These are phyloP conservation scores for Meloidogyne exigua DNA, from an alignment of 1,140 invertebrate species.

Conservation along the genomic window DNA sequence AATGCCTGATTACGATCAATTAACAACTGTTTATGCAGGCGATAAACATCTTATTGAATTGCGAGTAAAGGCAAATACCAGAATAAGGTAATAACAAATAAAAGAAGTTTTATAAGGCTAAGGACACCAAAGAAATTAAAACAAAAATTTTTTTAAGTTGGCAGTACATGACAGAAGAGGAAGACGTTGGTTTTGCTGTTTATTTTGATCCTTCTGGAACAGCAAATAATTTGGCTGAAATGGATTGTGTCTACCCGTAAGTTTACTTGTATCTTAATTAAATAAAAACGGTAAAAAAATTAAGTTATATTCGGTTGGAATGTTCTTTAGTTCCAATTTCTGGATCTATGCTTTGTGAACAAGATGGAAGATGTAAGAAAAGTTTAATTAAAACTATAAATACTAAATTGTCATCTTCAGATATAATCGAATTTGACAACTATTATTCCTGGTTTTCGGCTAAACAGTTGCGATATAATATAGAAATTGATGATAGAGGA, in stretches of 20 bases:
- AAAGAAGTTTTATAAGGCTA: neutral
- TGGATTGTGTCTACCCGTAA: conserved; percentile 59
- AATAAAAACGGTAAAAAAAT: neutral
- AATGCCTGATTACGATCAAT: conserved; percentile 62
- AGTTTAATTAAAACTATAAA: neutral
- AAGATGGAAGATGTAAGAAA: conserved; percentile 57
- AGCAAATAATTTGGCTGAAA: conserved; percentile 62
- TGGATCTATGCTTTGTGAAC: conserved; percentile 55
- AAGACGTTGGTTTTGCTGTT: conserved; percentile 62
- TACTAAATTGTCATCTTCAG: conserved; percentile 34
- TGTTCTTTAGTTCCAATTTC: conserved; percentile 60
- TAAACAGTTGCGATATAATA: conserved; percentile 62
- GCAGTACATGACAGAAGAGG: conserved; percentile 63
- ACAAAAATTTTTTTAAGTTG: conserved; percentile 42
- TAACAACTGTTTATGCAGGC: conserved; percentile 63
- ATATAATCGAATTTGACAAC: conserved; percentile 63
- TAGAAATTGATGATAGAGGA: conserved; percentile 59
- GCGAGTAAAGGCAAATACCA: conserved; percentile 53
- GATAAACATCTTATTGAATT: conserved; percentile 63
- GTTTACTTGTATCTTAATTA: neutral
- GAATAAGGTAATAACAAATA: conserved; percentile 49
- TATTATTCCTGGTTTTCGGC: conserved; percentile 63
- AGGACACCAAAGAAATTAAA: neutral
- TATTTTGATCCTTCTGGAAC: conserved; percentile 50
- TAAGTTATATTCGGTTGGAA: conserved; percentile 59